phyloP scores from a whole-genome alignment of 2,113 vertebrate species.

The Bucco capensis region DNA sequence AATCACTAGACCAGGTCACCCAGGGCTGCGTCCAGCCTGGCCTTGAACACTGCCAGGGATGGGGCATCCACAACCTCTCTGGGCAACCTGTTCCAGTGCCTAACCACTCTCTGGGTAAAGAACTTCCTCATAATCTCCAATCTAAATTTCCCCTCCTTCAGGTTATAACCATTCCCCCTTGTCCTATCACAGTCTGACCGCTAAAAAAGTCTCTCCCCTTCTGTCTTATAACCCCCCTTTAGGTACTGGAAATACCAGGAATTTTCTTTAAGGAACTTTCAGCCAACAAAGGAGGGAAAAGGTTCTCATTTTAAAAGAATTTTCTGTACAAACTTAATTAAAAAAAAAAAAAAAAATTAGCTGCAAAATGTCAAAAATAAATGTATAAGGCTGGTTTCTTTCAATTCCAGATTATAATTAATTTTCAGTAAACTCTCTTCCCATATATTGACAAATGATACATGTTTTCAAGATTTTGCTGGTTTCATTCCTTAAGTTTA shows the following conservation, averaged over 20 bases:
- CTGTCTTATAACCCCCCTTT: too few species aligned
- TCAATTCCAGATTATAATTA: not conserved
- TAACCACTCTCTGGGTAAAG: too few species aligned
- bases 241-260: not conserved
- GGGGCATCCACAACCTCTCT: too few species aligned
- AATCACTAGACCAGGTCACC: too few species aligned
- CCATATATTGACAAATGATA: not conserved
- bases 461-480: not conserved
- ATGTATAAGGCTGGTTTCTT: fast-evolving
- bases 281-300: fast-evolving
- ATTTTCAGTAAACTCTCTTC: not conserved
- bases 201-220: too few species aligned
- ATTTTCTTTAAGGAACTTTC: not conserved
- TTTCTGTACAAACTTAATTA: not conserved
- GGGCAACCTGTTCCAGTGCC: too few species aligned
- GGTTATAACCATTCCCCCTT: too few species aligned
- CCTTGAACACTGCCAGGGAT: too few species aligned
- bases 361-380: not conserved
- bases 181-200: too few species aligned
- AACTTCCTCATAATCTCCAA: too few species aligned
- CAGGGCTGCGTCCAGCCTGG: too few species aligned
- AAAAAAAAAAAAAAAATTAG: not conserved
- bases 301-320: not conserved
- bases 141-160: too few species aligned
- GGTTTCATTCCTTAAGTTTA: not conserved